These are phyloP conservation scores for Anisognathus igniventris DNA, from an alignment of 2,797 vertebrate genomes.

Conservation along the genomic window DNA sequence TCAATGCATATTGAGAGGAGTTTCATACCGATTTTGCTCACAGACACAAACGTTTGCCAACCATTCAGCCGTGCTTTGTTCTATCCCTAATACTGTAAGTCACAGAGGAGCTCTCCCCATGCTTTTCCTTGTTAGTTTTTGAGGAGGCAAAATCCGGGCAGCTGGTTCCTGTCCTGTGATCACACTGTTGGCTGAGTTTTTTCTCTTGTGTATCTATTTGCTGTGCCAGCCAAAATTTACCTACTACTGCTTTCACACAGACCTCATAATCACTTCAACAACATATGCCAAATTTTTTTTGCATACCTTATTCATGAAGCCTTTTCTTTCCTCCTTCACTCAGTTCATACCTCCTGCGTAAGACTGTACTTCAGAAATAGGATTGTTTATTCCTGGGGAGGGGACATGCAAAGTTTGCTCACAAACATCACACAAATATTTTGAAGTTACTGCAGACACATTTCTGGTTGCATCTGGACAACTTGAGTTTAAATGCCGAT, in stretches of 20 bases:
- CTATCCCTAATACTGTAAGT: neutral
- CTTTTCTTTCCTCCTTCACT: neutral
- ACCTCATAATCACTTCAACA: slow-evolving; percentile 52
- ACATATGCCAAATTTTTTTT: slow-evolving; percentile 33
- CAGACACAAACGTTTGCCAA: neutral
- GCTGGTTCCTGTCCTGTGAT: slow-evolving; percentile 57
- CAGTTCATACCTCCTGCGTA: neutral
- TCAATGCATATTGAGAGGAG: neutral
- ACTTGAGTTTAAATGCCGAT: neutral
- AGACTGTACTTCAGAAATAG: neutral
- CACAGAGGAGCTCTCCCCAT: neutral
- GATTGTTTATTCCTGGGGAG: neutral
- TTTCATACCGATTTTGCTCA: neutral
- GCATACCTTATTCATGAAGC: neutral
- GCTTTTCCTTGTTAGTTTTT: slow-evolving; percentile 49
- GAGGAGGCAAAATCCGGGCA: slow-evolving; percentile 53
- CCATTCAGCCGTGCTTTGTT: neutral
- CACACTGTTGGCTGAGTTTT: slow-evolving; percentile 52
- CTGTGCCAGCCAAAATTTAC: slow-evolving; percentile 66
- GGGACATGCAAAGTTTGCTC: neutral
- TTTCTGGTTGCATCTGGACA: neutral
- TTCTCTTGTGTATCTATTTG: slow-evolving; percentile 46
- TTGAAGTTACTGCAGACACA: neutral
- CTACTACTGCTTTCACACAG: slow-evolving; percentile 63
- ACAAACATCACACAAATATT: neutral